Evolutionary conservation across 2,888 invertebrate genomes (phyloP), one percentile per base, ranked within the genome.

Genomic region (Heteropelma amictum): DNA sequence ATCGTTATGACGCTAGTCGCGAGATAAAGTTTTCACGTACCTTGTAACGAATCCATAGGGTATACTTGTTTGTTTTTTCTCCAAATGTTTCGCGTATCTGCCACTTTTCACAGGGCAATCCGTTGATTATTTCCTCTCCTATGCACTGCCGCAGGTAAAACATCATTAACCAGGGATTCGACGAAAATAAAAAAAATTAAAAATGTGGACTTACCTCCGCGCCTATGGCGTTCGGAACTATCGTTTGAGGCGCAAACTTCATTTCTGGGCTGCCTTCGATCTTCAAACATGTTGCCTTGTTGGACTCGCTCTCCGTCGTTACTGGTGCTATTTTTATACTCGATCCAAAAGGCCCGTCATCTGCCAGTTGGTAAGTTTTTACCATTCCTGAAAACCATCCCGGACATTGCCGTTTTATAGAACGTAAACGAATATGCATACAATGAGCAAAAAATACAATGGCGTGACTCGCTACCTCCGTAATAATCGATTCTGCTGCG

Each of bases 401-500:
- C 6, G n/a, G 8, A 45, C 12, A 26, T 10, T 23, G 3, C 12
- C 8, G 21, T 23, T 21, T n/a, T n/a, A n/a, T n/a, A n/a, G n/a
- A n/a, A n/a, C n/a, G n/a, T n/a, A n/a, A n/a, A n/a, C n/a, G n/a
- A n/a, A n/a, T n/a, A n/a, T n/a, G n/a, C n/a, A n/a, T n/a, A n/a
- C n/a, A n/a, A n/a, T n/a, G n/a, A n/a, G n/a, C n/a, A n/a, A n/a
- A n/a, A n/a, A n/a, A n/a, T n/a, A n/a, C n/a, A n/a, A n/a, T n/a
- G n/a, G n/a, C n/a, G n/a, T n/a, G n/a, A n/a, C n/a, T 54, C 12
- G 30, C 72, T 88, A 88, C 95, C 95, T 76, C 96, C 97, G 90
- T 98, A 98, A 86, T 98, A 98, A 89, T 98, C 98, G 75, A 98
- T 96, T 51, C 98, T 93, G 42, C 97, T 97, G 72, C 93, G 93